These are phyloP conservation scores for Rhinopithecus roxellana DNA, from an alignment of 2,113 vertebrate genomes.

Conservation along the genomic window DNA sequence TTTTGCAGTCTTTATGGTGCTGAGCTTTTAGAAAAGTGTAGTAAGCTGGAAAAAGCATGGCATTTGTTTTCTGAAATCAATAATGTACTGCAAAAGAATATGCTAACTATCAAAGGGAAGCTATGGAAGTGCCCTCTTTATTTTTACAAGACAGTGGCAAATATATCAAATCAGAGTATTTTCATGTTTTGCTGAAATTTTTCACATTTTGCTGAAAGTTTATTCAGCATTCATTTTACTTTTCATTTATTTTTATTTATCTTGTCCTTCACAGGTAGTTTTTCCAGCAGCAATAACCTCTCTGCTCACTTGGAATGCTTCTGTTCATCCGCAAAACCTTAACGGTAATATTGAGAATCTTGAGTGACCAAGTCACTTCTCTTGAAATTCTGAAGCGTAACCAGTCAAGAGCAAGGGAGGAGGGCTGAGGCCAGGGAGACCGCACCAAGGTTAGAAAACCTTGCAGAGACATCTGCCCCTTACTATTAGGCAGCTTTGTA, in stretches of 20 bases:
- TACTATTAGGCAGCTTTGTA: constrained; percentile 32
- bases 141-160: neutral
- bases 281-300: neutral
- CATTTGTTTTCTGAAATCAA: constrained; percentile 31
- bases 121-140: neutral
- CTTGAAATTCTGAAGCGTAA: neutral
- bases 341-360: neutral
- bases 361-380: neutral
- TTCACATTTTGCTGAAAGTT: neutral
- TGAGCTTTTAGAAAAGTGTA: neutral
- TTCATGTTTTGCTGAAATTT: neutral
- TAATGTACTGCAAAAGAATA: neutral
- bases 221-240: neutral
- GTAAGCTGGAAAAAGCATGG: neutral
- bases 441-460: neutral
- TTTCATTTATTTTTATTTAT: neutral
- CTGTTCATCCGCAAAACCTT: neutral
- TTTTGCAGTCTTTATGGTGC: neutral
- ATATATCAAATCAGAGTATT: neutral
- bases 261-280: neutral
- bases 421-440: neutral
- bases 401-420: neutral
- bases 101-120: neutral
- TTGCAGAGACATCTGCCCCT: constrained; percentile 5
- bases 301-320: neutral